These are phyloP conservation scores for Tetramorium alpestre DNA, from an alignment of 1,140 invertebrate genomes.

Conservation along the genomic window DNA sequence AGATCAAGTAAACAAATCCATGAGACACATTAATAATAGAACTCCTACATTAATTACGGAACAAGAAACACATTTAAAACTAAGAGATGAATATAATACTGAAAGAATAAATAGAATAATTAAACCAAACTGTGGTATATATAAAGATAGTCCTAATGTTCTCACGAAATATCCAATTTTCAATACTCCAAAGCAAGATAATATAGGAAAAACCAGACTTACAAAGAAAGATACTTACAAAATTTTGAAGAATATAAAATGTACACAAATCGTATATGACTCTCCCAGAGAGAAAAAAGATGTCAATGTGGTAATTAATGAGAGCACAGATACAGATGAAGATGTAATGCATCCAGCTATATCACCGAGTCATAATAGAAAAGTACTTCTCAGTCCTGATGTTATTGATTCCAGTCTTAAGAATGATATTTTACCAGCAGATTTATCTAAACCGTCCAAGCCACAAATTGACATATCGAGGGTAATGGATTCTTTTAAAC, in stretches of 20 bases:
- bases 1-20: neutral
- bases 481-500: neutral
- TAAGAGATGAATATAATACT: neutral
- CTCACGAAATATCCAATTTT: neutral
- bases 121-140: neutral
- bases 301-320: constrained; percentile 40
- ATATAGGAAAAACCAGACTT: constrained; percentile 6
- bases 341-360: constrained; percentile 66
- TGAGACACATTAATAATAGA: neutral
- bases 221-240: constrained; percentile 33
- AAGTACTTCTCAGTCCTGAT: constrained; percentile 33
- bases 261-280: constrained; percentile 43
- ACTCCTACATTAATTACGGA: neutral
- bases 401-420: constrained; percentile 49
- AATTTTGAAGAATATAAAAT: constrained; percentile 60
- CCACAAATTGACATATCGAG: neutral
- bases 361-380: constrained; percentile 6
- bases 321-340: constrained; percentile 58
- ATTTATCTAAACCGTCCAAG: neutral
- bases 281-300: constrained; percentile 36
- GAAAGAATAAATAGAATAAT: neutral
- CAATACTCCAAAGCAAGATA: neutral
- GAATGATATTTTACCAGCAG: constrained; percentile 30
- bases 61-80: neutral
- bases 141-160: neutral